Evolutionary conservation across 2,888 invertebrate species (phyloP), one percentile per base, ranked within the genome.

Genomic region (Agriopis aurantiaria): DNA sequence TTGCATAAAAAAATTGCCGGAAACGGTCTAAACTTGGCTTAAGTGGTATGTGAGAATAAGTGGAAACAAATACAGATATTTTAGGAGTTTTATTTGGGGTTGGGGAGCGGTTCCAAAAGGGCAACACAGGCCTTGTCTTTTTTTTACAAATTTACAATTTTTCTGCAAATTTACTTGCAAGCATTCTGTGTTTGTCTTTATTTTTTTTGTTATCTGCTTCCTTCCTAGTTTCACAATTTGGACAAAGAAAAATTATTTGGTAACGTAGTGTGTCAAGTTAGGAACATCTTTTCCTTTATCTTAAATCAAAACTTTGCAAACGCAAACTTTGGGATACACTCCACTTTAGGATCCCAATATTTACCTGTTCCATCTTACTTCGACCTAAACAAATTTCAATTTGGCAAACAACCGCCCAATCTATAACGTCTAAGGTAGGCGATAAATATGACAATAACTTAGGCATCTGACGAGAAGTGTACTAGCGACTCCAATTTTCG

Each of bases 1-100:
- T 88, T 86, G 82, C 88, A 88, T 91, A 85, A 87, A 88, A 87
- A 86, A 88, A 85, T 87, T 83, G 86, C 85, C 66, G 14, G 49
- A 67, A 66, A 62, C 66, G 53, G 62, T 53, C 63, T 55, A 63
- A 57, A 63, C 40, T 75, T 71, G 71, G 64, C 75, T 77, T 74
- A 79, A 78, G 75, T 78, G 73, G 76, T 77, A 76, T 74, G 61
- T 72, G 63, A 63, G 63, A 65, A 68, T 67, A 71, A 73, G 23
- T 64, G 65, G 40, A 63, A 75, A 76, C 60, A 73, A 72, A 69
- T 71, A 73, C 49, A 69, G 43, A 69, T 61, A 72, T 69, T 77
- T 71, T 45, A 41, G 40, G 10, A 61, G 23, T 53, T 56, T 73
- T 80, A 78, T 79, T 68, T 66, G 45, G 70, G 74, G 67, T 68